Percentiles rank a stretch among this genome's conserved stretches.
Conservation (phyloP, 2,113 vertebrate genomes). For the Odontesthes bonariensis region DNA sequence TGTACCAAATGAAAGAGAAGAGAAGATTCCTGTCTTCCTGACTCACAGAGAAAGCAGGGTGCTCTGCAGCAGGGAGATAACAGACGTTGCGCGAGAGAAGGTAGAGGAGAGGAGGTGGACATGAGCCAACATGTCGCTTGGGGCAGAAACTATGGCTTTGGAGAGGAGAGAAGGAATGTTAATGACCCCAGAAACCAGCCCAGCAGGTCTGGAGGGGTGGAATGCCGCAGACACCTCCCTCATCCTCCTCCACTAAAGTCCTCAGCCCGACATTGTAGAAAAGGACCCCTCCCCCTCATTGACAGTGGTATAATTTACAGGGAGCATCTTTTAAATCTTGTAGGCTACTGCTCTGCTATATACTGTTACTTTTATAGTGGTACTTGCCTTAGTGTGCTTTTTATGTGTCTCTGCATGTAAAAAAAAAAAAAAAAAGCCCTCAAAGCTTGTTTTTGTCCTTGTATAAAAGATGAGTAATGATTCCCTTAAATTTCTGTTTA, state of each 20-base stretch:
- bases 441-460: conserved; percentile 20
- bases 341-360: not conserved
- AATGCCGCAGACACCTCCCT: conserved; percentile 75
- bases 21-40: conserved; percentile 24
- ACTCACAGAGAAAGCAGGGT: conserved; percentile 25
- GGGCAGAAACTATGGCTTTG: conserved; percentile 60
- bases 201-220: conserved; percentile 73
- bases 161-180: conserved; percentile 76
- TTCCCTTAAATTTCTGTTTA: conserved; percentile 62
- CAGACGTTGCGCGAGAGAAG: conserved; percentile 20
- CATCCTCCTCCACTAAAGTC: conserved; percentile 26
- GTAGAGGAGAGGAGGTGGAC: conserved; percentile 61
- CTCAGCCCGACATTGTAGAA: not conserved
- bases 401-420: not conserved
- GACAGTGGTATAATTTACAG: conserved; percentile 15
- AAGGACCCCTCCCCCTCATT: conserved; percentile 12
- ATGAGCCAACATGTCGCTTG: conserved; percentile 72
- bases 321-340: not conserved
- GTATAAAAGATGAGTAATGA: conserved; percentile 18
- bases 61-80: conserved; percentile 71
- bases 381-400: not conserved
- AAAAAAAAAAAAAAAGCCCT: no score
- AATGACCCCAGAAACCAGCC: conserved; percentile 80
- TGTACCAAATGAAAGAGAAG: not conserved
- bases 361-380: not conserved